phyloP scores from a whole-genome alignment of 2,888 invertebrate species.

The Busseola fusca region DNA sequence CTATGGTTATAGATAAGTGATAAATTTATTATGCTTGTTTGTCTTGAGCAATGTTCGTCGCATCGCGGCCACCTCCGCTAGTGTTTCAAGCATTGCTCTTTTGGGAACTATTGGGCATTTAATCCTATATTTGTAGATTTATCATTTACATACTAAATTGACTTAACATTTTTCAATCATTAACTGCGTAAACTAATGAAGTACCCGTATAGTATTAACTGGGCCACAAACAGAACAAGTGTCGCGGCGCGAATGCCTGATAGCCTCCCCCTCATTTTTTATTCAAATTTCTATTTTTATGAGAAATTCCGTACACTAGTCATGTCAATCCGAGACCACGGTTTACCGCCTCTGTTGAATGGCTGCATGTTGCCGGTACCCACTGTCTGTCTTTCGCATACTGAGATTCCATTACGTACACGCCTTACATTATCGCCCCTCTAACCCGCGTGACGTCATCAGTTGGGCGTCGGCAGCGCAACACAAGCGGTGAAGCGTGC shows the following conservation, averaged over 20 bases:
- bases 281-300: slow-evolving; percentile 78
- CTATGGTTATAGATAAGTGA: slow-evolving; percentile 88
- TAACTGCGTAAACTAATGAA: slow-evolving; percentile 88
- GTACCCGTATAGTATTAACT: slow-evolving; percentile 87
- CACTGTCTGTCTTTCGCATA: slow-evolving; percentile 60
- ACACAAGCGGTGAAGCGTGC: slow-evolving; percentile 71
- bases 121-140: slow-evolving; percentile 88
- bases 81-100: slow-evolving; percentile 81
- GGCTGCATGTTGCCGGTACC: slow-evolving; percentile 82
- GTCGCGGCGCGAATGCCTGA: slow-evolving; percentile 89
- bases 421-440: slow-evolving; percentile 30
- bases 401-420: slow-evolving; percentile 54
- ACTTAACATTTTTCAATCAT: slow-evolving; percentile 88
- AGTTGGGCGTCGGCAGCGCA: slow-evolving; percentile 70
- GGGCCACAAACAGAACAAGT: slow-evolving; percentile 80
- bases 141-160: slow-evolving; percentile 89
- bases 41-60: slow-evolving; percentile 80
- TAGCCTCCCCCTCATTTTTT: slow-evolving; percentile 83
- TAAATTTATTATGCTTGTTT: slow-evolving; percentile 87
- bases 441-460: slow-evolving; percentile 37
- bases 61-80: slow-evolving; percentile 59
- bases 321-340: slow-evolving; percentile 83
- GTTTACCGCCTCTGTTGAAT: slow-evolving; percentile 82
- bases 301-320: slow-evolving; percentile 81
- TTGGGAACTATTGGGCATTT: slow-evolving; percentile 90